A percentile compares a stretch with the other conserved stretches of the same genome.
Evolutionary conservation across 2,797 vertebrate genomes (phyloP).

Genomic region (Coracias cyanogaster): DNA sequence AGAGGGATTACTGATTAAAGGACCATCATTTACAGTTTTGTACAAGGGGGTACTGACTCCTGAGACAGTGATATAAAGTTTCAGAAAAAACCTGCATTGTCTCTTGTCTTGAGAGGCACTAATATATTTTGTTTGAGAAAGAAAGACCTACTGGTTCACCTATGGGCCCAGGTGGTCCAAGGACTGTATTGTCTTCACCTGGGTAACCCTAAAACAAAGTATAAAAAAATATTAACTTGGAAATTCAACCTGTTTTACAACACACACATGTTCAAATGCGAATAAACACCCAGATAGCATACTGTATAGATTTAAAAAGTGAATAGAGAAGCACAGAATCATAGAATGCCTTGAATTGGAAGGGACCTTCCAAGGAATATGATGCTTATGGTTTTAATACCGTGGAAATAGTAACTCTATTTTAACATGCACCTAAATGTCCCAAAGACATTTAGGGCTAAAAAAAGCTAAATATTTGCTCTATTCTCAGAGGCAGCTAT

Average conservation of each 20-base stretch:
- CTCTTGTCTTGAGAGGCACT: constrained; percentile 13
- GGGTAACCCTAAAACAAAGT: constrained; percentile 88
- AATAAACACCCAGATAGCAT: neutral
- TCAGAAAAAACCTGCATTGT: neutral
- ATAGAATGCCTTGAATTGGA: no score
- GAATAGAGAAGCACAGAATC: neutral
- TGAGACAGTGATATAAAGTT: neutral
- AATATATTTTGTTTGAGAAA: constrained; percentile 80
- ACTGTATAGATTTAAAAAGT: neutral
- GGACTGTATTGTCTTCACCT: constrained; percentile 90
- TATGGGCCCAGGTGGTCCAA: constrained; percentile 93
- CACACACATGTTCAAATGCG: neutral
- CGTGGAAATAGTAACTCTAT: neutral
- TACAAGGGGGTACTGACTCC: neutral
- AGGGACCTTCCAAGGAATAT: no score
- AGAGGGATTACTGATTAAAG: neutral
- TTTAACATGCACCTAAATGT: neutral
- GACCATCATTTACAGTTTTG: neutral
- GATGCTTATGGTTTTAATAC: neutral
- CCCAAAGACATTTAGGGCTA: neutral
- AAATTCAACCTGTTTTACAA: neutral
- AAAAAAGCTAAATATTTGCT: neutral
- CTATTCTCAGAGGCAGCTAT: neutral
- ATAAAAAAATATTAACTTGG: neutral
- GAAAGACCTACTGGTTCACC: constrained; percentile 99